Evolutionary conservation across 2,113 vertebrate species (phyloP).

Genomic region (Sylvietta virens): DNA sequence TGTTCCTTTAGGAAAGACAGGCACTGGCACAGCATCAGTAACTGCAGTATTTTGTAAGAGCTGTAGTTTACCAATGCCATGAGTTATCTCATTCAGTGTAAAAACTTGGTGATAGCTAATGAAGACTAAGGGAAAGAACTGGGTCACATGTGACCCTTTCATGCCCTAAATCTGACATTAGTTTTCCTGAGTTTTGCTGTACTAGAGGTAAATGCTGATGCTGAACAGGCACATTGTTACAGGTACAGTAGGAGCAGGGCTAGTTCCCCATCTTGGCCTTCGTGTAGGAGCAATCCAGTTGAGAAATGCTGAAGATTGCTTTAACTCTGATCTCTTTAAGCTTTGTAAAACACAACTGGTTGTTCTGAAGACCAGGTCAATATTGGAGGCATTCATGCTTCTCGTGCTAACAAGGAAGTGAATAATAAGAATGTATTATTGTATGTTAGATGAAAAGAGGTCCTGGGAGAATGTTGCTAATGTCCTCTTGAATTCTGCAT

Average conservation of each 20-base stretch:
- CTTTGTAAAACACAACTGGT: not conserved
- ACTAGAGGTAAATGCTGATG: not conserved
- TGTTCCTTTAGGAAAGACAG: not conserved
- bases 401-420: not conserved
- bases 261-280: not conserved
- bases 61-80: rapidly evolving
- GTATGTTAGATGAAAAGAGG: not conserved
- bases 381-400: not conserved
- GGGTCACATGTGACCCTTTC: not conserved
- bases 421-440: not conserved
- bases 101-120: not conserved
- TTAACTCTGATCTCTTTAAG: not conserved
- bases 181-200: not conserved
- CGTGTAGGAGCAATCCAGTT: not conserved
- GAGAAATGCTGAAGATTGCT: not conserved
- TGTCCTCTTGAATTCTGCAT: not conserved
- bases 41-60: not conserved
- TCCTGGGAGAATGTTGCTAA: not conserved
- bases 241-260: not conserved
- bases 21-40: not conserved
- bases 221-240: not conserved
- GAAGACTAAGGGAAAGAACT: not conserved
- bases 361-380: not conserved
- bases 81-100: not conserved
- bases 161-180: not conserved